Conservation (phyloP, 1,140 invertebrate genomes). For the Ceratitis capitata region DNA sequence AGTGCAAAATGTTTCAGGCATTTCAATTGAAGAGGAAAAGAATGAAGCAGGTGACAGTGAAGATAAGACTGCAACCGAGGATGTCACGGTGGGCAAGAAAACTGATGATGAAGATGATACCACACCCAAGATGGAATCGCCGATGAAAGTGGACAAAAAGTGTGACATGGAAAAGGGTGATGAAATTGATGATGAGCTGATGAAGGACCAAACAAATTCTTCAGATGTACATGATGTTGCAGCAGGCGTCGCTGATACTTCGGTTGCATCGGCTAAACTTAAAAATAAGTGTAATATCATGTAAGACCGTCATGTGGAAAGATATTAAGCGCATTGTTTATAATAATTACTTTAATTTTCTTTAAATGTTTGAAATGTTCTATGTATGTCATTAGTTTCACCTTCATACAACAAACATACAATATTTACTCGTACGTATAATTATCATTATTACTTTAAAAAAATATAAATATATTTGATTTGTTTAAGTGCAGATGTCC, state of each 20-base stretch:
- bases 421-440: background rate
- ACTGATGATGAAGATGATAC: conserved; percentile 49
- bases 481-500: background rate
- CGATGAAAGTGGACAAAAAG: conserved; percentile 40
- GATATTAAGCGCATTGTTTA: background rate
- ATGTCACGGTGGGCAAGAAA: conserved; percentile 50
- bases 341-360: conserved; percentile 14
- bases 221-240: background rate
- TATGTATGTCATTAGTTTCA: conserved; percentile 6
- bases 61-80: conserved; percentile 40
- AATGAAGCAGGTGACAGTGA: conserved; percentile 38
- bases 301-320: conserved; percentile 45
- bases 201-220: background rate
- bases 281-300: conserved; percentile 55
- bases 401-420: background rate
- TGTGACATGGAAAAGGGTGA: conserved; percentile 17
- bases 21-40: conserved; percentile 52
- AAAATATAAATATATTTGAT: background rate
- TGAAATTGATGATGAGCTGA: conserved; percentile 39
- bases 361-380: conserved; percentile 6
- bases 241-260: background rate
- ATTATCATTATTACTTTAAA: background rate
- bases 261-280: conserved; percentile 38
- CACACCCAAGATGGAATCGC: background rate
- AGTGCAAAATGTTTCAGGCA: conserved; percentile 57